These are phyloP conservation scores for Drosophila rufa DNA, from an alignment of 1,140 invertebrate species.

Conservation along the genomic window DNA sequence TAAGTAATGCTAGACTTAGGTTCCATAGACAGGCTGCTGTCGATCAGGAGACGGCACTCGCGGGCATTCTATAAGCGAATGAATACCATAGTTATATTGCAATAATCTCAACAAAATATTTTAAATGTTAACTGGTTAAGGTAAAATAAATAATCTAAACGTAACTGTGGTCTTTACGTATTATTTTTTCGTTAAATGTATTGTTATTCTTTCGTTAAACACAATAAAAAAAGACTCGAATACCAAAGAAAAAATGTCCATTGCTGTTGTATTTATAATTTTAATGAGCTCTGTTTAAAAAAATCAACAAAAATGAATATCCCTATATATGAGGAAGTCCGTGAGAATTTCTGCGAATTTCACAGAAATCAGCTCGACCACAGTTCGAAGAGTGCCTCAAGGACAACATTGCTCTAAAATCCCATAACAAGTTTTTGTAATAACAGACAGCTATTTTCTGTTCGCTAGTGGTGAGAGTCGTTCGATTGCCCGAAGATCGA, in stretches of 20 bases:
- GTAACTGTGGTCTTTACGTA: slow-evolving; percentile 12
- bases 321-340: too few relatives aligned
- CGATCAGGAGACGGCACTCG: slow-evolving; percentile 40
- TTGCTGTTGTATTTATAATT: too few relatives aligned
- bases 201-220: slow-evolving; percentile 14
- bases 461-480: too few relatives aligned
- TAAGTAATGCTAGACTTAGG: slow-evolving; percentile 47
- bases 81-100: slow-evolving; percentile 24
- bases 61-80: slow-evolving; percentile 42
- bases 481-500: too few relatives aligned
- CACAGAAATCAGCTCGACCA: too few relatives aligned
- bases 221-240: slow-evolving; percentile 15
- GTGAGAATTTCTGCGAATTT: too few relatives aligned
- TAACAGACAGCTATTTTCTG: too few relatives aligned
- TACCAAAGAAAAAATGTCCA: slow-evolving; percentile 16
- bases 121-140: slow-evolving; percentile 57
- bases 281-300: background rate
- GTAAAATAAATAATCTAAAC: slow-evolving; percentile 45
- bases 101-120: slow-evolving; percentile 48
- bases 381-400: too few relatives aligned
- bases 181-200: slow-evolving; percentile 13
- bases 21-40: slow-evolving; percentile 25
- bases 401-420: too few relatives aligned
- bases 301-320: background rate
- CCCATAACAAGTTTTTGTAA: too few relatives aligned